A percentile compares a stretch with the other conserved stretches of the same genome.
phyloP scores from a whole-genome alignment of 2,113 vertebrate species.

The Cinclus cinclus region DNA sequence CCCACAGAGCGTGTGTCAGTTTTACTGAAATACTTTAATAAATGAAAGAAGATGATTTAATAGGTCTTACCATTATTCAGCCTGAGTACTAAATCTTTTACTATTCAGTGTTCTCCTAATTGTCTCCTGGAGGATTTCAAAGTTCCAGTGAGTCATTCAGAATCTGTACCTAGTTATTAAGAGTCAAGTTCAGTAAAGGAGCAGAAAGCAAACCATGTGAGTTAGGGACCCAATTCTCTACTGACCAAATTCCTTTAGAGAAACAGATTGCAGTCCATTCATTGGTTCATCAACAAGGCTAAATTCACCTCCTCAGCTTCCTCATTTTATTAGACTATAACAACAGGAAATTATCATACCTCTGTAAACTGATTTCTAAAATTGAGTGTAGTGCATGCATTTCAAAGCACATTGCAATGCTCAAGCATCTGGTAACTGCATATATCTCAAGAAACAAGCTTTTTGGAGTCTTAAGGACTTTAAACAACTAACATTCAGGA shows the following conservation, averaged over 20 bases:
- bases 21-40: neutral
- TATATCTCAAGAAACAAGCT: neutral
- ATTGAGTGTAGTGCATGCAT: accelerated
- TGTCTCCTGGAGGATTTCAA: neutral
- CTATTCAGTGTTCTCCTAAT: neutral
- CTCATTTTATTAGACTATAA: neutral
- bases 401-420: neutral
- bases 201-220: neutral
- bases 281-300: neutral
- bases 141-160: conserved; percentile 2
- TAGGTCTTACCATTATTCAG: neutral
- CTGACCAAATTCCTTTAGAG: neutral
- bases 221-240: neutral
- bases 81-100: neutral
- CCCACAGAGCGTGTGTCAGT: neutral
- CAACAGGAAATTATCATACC: neutral
- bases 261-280: neutral
- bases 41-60: neutral
- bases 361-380: neutral
- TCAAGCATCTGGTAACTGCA: neutral
- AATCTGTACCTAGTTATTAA: neutral
- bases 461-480: neutral
- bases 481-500: neutral
- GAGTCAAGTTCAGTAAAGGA: neutral
- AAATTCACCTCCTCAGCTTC: neutral